Evolutionary conservation across 2,888 invertebrate species (phyloP).

Genomic region (Sussaba pulchella): DNA sequence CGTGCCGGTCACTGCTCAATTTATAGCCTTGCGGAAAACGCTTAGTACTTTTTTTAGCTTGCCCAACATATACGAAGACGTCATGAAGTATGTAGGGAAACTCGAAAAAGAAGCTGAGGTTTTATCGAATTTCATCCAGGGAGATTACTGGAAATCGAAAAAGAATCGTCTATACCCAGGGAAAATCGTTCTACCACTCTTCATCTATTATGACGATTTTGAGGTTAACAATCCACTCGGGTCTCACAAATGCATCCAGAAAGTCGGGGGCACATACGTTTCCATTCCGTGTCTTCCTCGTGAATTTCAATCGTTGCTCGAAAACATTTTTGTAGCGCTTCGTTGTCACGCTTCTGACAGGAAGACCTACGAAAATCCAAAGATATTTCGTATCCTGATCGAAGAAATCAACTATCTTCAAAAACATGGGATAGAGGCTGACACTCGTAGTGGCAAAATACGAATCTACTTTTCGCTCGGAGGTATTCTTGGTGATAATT

Average conservation of each 20-base stretch:
- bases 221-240: too few relatives aligned
- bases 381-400: constrained; percentile 33
- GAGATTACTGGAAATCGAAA: too few relatives aligned
- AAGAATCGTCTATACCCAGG: too few relatives aligned
- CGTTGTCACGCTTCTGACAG: constrained; percentile 27
- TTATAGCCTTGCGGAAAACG: background rate
- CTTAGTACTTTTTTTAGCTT: background rate
- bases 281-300: constrained; percentile 28
- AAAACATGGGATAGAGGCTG: constrained; percentile 28
- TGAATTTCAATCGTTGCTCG: constrained; percentile 37
- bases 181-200: too few relatives aligned
- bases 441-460: background rate
- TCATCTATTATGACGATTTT: too few relatives aligned
- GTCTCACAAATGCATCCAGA: constrained; percentile 31
- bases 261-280: constrained; percentile 34
- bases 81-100: too few relatives aligned
- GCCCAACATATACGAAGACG: background rate
- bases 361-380: constrained; percentile 12
- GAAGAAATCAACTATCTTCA: too few relatives aligned
- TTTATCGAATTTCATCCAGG: too few relatives aligned
- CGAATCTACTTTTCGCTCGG: constrained; percentile 34
- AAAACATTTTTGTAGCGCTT: constrained; percentile 38
- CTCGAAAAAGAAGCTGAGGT: too few relatives aligned
- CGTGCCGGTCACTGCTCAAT: constrained; percentile 9
- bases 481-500: constrained; percentile 38